phyloP scores from a whole-genome alignment of 2,113 vertebrate species.

The Drymodes brunneopygia region DNA sequence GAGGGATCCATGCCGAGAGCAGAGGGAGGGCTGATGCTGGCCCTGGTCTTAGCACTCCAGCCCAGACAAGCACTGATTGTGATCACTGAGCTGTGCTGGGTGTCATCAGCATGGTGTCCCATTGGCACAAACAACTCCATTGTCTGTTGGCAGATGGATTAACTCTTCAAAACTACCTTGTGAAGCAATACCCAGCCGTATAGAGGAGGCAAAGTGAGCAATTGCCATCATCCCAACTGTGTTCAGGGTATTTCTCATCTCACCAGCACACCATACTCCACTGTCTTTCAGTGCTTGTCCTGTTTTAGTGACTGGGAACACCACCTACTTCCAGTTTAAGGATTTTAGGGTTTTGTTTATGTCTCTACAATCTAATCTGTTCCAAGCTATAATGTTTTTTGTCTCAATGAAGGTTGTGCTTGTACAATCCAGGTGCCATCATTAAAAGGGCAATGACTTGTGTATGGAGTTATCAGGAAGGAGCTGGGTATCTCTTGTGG shows the following conservation, averaged over 20 bases:
- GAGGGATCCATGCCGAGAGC: neutral
- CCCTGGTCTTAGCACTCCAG: neutral
- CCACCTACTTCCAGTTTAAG: neutral
- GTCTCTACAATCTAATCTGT: neutral
- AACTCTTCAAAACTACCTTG: neutral
- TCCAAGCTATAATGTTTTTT: neutral
- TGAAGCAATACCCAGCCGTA: neutral
- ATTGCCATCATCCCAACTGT: neutral
- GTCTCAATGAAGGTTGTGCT: neutral
- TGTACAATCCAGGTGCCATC: neutral
- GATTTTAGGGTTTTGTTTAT: neutral
- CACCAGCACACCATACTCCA: neutral
- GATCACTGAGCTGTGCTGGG: neutral
- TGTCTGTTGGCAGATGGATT: neutral
- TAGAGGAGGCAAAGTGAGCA: neutral
- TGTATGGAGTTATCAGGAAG: neutral
- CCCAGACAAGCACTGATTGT: neutral
- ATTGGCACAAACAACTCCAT: neutral
- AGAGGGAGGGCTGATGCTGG: neutral
- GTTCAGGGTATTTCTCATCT: neutral
- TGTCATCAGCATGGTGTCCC: fast-evolving
- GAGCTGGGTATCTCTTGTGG: neutral
- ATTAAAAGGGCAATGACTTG: neutral
- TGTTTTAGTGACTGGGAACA: neutral
- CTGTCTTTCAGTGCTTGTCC: neutral